phyloP scores from a whole-genome alignment of 2,113 vertebrate genomes.

The Siniperca chuatsi region DNA sequence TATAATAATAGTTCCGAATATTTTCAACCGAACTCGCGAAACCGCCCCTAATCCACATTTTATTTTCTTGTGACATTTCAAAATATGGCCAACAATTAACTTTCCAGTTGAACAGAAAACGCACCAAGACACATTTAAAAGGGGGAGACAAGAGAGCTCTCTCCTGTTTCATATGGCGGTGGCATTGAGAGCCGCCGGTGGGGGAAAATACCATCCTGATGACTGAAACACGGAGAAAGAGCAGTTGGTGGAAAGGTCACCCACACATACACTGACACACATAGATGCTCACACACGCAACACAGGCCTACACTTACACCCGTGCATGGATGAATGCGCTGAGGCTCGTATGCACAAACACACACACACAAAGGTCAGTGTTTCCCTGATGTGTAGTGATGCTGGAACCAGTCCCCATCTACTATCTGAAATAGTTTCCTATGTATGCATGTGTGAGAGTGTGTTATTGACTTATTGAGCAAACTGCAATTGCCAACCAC shows the following conservation, averaged over 20 bases:
- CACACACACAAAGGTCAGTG: conserved; percentile 63
- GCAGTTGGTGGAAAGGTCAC: conserved; percentile 61
- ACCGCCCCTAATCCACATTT: neutral
- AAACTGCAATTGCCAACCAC: conserved; percentile 9
- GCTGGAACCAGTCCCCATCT: neutral
- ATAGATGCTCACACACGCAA: neutral
- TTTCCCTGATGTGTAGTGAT: conserved; percentile 33
- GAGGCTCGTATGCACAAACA: neutral
- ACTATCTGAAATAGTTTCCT: neutral
- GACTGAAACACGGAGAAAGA: conserved; percentile 33
- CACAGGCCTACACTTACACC: neutral
- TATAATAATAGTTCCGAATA: too few relatives aligned
- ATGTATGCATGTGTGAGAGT: neutral
- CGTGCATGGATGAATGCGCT: neutral
- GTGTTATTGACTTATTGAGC: neutral
- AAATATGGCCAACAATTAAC: neutral
- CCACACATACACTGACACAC: conserved; percentile 3
- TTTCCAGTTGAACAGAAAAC: neutral
- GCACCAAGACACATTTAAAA: neutral
- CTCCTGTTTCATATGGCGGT: neutral
- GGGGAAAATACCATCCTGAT: conserved; percentile 25
- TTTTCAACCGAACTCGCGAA: neutral
- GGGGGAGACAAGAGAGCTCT: neutral
- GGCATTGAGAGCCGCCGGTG: neutral
- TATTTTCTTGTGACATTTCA: neutral